Conservation (phyloP, 2,797 vertebrate genomes). For the Forpus xanthops region DNA sequence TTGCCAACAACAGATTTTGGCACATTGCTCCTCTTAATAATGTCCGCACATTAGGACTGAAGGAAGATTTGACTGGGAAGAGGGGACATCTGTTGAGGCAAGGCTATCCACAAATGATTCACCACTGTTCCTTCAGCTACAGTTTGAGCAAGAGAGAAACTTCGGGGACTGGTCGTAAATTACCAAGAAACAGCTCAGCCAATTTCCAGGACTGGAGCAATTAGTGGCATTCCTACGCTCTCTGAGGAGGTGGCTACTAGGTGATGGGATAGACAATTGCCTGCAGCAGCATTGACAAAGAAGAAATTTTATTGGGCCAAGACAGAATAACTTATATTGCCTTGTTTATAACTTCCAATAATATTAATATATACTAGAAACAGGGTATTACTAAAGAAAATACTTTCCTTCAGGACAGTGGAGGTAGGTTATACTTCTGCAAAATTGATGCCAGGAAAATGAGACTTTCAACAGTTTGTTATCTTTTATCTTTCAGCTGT, state of each 20-base stretch:
- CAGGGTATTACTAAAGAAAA: not conserved
- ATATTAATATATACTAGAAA: not conserved
- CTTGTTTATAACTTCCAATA: not conserved
- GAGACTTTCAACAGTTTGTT: not conserved
- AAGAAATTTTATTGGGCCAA: not conserved
- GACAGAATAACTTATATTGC: not conserved
- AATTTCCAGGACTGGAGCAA: not conserved
- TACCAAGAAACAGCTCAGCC: not conserved
- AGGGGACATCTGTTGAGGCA: not conserved
- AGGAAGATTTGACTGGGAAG: not conserved
- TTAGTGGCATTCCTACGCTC: not conserved
- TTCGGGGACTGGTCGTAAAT: not conserved
- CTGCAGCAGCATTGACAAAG: not conserved
- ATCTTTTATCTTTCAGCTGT: constrained; percentile 12
- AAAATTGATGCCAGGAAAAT: not conserved
- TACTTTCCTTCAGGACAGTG: not conserved
- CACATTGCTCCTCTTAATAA: not conserved
- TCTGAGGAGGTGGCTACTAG: not conserved
- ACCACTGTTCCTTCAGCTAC: not conserved
- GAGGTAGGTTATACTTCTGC: not conserved
- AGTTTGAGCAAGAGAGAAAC: not conserved
- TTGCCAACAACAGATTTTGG: not conserved
- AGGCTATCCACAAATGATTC: not conserved
- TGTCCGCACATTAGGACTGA: not conserved
- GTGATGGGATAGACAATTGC: not conserved